A percentile compares a stretch with the other conserved stretches of the same genome.
These are phyloP conservation scores for Coregonus clupeaformis DNA, from an alignment of 2,113 vertebrate genomes.

Conservation along the genomic window DNA sequence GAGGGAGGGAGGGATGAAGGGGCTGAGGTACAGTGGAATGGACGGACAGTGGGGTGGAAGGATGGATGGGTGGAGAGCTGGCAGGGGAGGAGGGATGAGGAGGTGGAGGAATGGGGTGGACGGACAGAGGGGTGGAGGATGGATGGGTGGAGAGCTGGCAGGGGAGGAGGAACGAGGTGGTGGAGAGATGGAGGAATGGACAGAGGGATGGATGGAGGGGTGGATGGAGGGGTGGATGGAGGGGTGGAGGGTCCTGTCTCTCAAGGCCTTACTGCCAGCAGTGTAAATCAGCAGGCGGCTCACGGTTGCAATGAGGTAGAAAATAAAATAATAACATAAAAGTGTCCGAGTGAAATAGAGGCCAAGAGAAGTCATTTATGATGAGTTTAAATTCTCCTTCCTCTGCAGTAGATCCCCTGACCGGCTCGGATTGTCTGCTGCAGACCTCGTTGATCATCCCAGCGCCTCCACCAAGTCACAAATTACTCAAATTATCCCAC, in stretches of 20 bases:
- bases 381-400: constrained; percentile 99
- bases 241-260: constrained; percentile 96
- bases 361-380: constrained; percentile 99
- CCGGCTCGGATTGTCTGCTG: constrained; percentile 92
- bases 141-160: not conserved
- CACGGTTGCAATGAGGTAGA: constrained; percentile 99
- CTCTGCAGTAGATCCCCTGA: constrained; percentile 94
- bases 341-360: constrained; percentile 99
- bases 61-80: constrained; percentile 14
- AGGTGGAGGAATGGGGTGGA: constrained; percentile 76
- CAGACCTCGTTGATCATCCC: constrained; percentile 89
- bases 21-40: too few species aligned
- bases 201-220: constrained; percentile 55
- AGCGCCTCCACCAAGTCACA: constrained; percentile 87
- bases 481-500: constrained; percentile 93
- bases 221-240: constrained; percentile 24
- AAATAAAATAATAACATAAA: constrained; percentile 99
- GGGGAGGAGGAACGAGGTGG: constrained; percentile 62
- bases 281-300: constrained; percentile 99
- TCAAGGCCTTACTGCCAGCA: constrained; percentile 95
- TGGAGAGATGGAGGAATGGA: not conserved
- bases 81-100: constrained; percentile 58
- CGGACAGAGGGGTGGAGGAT: not conserved
- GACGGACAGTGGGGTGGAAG: too few species aligned
- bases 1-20: too few species aligned